phyloP scores from a whole-genome alignment of 2,113 vertebrate genomes.

The Abramis brama region DNA sequence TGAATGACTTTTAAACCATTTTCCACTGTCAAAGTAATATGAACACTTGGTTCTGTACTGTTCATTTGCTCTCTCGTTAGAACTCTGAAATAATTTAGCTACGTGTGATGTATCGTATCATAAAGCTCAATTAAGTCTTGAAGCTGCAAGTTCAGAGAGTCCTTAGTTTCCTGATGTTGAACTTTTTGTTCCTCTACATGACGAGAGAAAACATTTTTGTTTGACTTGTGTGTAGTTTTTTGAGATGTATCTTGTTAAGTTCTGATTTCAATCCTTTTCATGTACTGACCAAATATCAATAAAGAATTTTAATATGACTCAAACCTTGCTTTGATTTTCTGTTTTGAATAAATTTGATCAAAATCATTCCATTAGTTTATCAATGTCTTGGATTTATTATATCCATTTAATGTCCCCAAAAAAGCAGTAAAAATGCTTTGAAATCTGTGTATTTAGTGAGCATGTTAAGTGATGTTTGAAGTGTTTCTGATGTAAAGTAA shows the following conservation, averaged over 20 bases:
- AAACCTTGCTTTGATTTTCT: conserved; percentile 14
- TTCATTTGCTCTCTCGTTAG: conserved; percentile 81
- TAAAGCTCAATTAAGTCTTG: conserved; percentile 86
- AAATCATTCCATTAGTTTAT: not conserved
- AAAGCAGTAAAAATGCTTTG: not conserved
- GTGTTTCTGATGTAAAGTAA: not conserved
- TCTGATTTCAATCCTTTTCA: conserved; percentile 98
- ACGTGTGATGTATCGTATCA: conserved; percentile 87
- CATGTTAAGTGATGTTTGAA: not conserved
- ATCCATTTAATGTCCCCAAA: not conserved
- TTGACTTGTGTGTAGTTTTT: conserved; percentile 94
- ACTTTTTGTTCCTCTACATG: conserved; percentile 85
- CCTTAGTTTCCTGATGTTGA: conserved; percentile 89
- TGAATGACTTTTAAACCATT: conserved; percentile 84
- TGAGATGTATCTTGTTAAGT: conserved; percentile 91
- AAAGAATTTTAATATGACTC: conserved; percentile 97
- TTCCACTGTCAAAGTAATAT: conserved; percentile 80
- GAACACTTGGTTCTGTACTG: conserved; percentile 83
- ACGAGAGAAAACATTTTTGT: conserved; percentile 80
- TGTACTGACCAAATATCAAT: conserved; percentile 99
- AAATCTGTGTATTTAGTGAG: not conserved
- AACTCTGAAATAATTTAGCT: conserved; percentile 77
- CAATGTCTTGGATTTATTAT: not conserved
- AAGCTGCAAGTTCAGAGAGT: conserved; percentile 74
- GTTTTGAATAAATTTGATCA: not conserved